Conservation (phyloP, 1,140 invertebrate species). For the Ooceraea biroi region DNA sequence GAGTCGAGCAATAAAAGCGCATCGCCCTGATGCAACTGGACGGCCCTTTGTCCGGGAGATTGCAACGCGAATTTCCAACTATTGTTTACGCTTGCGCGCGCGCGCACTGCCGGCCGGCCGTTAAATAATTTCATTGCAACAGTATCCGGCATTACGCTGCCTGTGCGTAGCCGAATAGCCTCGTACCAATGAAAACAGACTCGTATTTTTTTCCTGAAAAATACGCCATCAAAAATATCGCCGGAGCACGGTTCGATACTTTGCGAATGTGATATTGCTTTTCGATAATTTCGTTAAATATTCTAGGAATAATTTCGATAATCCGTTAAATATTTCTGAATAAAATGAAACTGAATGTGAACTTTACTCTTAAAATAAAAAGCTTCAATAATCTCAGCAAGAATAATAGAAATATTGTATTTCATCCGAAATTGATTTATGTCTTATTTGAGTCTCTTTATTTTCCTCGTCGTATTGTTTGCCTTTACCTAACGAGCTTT, state of each 20-base stretch:
- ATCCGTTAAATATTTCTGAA: too few relatives aligned
- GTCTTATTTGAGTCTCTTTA: too few relatives aligned
- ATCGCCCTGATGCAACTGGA: constrained; percentile 8
- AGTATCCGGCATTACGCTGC: constrained; percentile 63
- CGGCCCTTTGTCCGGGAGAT: constrained; percentile 67
- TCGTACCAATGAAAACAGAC: not conserved
- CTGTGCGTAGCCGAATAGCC: constrained; percentile 26
- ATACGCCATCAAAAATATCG: not conserved
- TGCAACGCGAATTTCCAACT: constrained; percentile 68
- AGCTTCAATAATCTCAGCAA: too few relatives aligned
- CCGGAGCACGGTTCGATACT: not conserved
- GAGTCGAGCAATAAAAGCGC: constrained; percentile 64
- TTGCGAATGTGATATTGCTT: not conserved
- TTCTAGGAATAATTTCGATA: too few relatives aligned
- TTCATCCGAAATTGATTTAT: too few relatives aligned
- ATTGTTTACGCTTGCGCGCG: constrained; percentile 65
- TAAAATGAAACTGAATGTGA: too few relatives aligned
- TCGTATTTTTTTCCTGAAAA: not conserved
- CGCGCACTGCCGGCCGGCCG: constrained; percentile 23
- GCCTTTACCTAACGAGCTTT: not conserved
- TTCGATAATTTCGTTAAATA: too few relatives aligned
- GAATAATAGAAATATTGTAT: too few relatives aligned
- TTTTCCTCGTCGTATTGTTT: too few relatives aligned
- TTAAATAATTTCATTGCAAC: constrained; percentile 67
- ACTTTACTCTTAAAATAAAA: too few relatives aligned